Conservation (phyloP, 2,888 invertebrate genomes). For the Marasmarcha lunaedactyla region DNA sequence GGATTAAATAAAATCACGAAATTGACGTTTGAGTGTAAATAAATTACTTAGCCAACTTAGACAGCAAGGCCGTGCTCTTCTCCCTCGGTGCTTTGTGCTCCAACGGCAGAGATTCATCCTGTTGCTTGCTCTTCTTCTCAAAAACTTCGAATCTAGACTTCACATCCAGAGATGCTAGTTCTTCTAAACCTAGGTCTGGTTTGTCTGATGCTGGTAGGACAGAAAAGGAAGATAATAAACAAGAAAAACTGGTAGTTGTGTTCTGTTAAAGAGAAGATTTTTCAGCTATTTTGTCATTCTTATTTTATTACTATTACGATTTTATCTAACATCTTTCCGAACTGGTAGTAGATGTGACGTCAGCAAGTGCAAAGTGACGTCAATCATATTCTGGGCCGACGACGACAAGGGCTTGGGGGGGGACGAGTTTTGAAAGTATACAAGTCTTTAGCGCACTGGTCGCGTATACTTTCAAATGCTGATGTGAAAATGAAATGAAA, state of each 20-base stretch:
- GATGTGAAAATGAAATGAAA: too few species aligned
- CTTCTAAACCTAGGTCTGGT: slow-evolving; percentile 86
- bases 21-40: too few species aligned
- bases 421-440: too few species aligned
- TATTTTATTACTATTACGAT: neutral
- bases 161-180: slow-evolving; percentile 84
- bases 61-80: slow-evolving; percentile 79
- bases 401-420: too few species aligned
- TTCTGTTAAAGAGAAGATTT: neutral
- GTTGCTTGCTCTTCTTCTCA: slow-evolving; percentile 72
- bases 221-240: slow-evolving; percentile 1
- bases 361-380: too few species aligned
- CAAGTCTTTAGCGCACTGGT: too few species aligned
- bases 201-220: slow-evolving; percentile 80
- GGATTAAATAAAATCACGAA: too few species aligned
- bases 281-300: neutral
- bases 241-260: neutral
- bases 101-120: slow-evolving; percentile 39
- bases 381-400: too few species aligned
- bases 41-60: slow-evolving; percentile 85
- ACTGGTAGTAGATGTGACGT: too few species aligned
- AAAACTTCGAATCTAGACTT: slow-evolving; percentile 89
- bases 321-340: neutral
- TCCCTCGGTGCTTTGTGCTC: slow-evolving; percentile 36
- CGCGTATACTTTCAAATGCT: too few species aligned